phyloP scores from a whole-genome alignment of 2,113 vertebrate species.

The Hylia prasina region DNA sequence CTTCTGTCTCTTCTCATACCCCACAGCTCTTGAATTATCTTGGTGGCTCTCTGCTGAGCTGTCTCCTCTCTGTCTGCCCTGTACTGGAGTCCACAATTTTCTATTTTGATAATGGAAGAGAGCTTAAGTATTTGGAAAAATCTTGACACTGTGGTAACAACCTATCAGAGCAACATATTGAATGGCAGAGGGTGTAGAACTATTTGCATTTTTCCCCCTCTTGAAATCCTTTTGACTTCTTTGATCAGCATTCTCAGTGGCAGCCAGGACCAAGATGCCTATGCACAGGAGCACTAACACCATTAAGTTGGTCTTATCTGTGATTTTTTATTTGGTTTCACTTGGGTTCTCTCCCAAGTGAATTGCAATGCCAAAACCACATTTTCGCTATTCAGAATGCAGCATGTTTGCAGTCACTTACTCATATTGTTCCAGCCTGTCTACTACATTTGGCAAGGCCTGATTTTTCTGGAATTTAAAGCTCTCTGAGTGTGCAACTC shows the following conservation, averaged over 20 bases:
- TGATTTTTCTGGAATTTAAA: background rate
- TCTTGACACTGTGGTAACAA: background rate
- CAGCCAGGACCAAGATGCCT: background rate
- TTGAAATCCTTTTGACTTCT: background rate
- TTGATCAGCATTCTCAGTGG: background rate
- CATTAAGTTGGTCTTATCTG: background rate
- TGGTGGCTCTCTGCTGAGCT: background rate
- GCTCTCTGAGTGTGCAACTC: background rate
- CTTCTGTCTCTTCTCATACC: background rate
- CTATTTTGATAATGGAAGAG: background rate
- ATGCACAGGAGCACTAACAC: background rate
- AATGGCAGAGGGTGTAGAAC: background rate
- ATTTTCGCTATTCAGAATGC: background rate
- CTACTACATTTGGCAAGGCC: background rate
- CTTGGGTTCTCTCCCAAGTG: background rate
- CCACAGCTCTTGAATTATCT: background rate
- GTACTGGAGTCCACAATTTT: background rate
- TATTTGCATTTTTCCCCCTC: background rate
- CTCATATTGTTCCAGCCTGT: background rate
- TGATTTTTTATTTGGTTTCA: slow-evolving; percentile 2
- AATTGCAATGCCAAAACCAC: background rate
- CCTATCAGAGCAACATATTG: background rate
- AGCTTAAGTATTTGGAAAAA: background rate
- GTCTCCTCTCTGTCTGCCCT: background rate
- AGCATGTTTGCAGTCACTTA: background rate